Conservation (phyloP, 2,797 vertebrate species). For the Pantherophis vulpinus region DNA sequence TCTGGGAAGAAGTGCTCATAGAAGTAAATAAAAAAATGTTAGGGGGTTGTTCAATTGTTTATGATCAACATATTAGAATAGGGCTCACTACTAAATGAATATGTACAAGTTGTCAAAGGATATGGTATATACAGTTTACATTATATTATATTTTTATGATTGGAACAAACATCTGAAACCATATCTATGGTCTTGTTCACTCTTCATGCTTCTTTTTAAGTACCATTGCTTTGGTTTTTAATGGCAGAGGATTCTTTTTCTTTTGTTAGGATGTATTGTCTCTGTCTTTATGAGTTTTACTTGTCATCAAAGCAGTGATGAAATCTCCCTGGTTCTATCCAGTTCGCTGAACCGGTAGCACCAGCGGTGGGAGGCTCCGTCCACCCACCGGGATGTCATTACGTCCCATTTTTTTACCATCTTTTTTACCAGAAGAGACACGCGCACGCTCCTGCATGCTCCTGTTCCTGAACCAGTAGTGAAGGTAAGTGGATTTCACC, state of each 20-base stretch:
- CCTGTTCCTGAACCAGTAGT: too few relatives aligned
- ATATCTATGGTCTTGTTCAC: not conserved
- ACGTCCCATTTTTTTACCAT: too few relatives aligned
- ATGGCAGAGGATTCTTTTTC: not conserved
- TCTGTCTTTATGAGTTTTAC: not conserved
- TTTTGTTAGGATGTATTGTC: not conserved
- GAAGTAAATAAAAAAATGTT: not conserved
- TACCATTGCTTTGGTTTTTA: not conserved
- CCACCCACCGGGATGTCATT: too few relatives aligned
- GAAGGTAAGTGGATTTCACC: too few relatives aligned
- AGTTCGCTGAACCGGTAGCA: too few relatives aligned
- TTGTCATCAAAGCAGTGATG: not conserved
- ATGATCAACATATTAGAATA: not conserved
- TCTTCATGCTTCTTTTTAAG: not conserved
- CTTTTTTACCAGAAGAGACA: too few relatives aligned
- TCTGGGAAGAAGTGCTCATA: not conserved
- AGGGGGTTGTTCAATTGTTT: not conserved
- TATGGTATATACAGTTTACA: not conserved
- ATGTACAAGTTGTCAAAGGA: not conserved
- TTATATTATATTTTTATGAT: not conserved
- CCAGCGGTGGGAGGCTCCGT: too few relatives aligned
- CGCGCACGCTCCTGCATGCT: too few relatives aligned
- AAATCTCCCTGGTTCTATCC: too few relatives aligned
- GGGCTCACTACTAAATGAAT: not conserved
- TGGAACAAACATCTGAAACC: not conserved